These are phyloP conservation scores for Drosophila asahinai DNA, from an alignment of 1,140 invertebrate species.

Conservation along the genomic window DNA sequence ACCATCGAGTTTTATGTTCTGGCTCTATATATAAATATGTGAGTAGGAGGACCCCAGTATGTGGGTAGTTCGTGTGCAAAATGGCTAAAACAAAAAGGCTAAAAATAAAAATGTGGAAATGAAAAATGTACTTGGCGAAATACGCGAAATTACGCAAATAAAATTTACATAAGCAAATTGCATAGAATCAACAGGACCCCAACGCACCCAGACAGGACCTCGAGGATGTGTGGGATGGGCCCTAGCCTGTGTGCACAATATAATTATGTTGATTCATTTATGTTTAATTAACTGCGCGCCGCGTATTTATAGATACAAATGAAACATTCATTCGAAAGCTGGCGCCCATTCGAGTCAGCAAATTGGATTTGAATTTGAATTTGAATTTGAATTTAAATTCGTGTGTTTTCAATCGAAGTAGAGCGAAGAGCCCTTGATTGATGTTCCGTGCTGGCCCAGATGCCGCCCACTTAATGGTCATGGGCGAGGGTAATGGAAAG, in stretches of 20 bases:
- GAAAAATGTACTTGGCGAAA: conserved; percentile 34
- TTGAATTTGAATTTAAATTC: conserved; percentile 22
- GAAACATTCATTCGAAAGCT: conserved; percentile 27
- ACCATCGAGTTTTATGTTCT: background rate
- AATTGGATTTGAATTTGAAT: conserved; percentile 25
- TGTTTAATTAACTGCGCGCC: conserved; percentile 51
- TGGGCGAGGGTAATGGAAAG: background rate
- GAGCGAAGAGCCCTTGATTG: conserved; percentile 28
- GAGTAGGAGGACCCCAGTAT: background rate
- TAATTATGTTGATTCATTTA: conserved; percentile 61
- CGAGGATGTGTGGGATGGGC: background rate
- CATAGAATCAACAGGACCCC: conserved; percentile 48
- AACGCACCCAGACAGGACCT: conserved; percentile 1
- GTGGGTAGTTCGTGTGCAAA: conserved; percentile 5
- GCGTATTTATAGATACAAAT: conserved; percentile 50
- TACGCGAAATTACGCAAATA: conserved; percentile 54
- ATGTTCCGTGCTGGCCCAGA: conserved; percentile 4
- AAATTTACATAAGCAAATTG: conserved; percentile 59
- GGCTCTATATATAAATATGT: too few species aligned
- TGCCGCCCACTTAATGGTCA: conserved; percentile 36
- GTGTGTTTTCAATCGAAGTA: conserved; percentile 11
- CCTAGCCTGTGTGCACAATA: conserved; percentile 37
- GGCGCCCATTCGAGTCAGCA: background rate
- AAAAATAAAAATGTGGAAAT: conserved; percentile 7
- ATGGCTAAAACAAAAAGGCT: conserved; percentile 4